Percentiles rank a stretch among this genome's conserved stretches.
phyloP scores from a whole-genome alignment of 2,113 vertebrate genomes.

The Vulpes lagopus region DNA sequence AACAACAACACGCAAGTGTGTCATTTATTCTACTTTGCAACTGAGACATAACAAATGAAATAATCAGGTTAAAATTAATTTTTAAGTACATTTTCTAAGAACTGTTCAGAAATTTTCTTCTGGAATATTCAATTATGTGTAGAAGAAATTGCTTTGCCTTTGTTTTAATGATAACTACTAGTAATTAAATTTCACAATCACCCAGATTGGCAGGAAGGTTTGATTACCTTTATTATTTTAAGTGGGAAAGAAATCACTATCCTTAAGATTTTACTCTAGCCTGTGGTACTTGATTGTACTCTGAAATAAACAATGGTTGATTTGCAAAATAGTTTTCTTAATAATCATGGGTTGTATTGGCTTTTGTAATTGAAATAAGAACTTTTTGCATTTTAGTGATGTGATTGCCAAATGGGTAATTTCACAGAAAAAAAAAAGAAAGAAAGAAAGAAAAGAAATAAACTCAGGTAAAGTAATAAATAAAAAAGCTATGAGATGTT shows the following conservation, averaged over 20 bases:
- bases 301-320: constrained; percentile 68
- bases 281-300: constrained; percentile 58
- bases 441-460: constrained; percentile 27
- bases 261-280: constrained; percentile 63
- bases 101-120: constrained; percentile 63
- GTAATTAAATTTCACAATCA: constrained; percentile 76
- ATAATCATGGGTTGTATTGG: constrained; percentile 47
- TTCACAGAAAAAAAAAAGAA: constrained; percentile 17
- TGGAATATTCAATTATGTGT: constrained; percentile 65
- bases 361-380: constrained; percentile 71
- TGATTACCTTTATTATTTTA: constrained; percentile 73
- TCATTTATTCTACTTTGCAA: neutral
- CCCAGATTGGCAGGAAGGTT: constrained; percentile 63
- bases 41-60: constrained; percentile 46
- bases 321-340: constrained; percentile 64
- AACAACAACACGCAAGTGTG: neutral
- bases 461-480: constrained; percentile 62
- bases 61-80: constrained; percentile 70
- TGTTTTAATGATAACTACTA: constrained; percentile 71
- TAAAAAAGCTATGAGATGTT: constrained; percentile 76
- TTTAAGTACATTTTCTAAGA: constrained; percentile 68
- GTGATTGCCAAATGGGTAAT: constrained; percentile 50
- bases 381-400: constrained; percentile 48
- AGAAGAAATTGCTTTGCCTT: constrained; percentile 66
- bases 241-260: constrained; percentile 28